Conservation (phyloP, 1,140 invertebrate genomes). For the Pristionchus pacificus region DNA sequence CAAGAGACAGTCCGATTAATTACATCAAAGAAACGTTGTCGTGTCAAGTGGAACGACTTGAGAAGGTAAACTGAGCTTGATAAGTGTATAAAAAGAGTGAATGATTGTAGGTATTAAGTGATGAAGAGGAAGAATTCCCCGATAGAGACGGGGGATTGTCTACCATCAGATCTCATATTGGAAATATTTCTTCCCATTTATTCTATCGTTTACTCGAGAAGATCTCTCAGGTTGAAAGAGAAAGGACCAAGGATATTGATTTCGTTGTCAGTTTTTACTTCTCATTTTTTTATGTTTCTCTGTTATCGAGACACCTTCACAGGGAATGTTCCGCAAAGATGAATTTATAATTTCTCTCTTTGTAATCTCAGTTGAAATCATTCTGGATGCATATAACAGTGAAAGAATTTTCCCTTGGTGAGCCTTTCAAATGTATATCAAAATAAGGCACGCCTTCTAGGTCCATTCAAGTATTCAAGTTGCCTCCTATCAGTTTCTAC, state of each 20-base stretch:
- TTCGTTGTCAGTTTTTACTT: neutral
- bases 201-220: neutral
- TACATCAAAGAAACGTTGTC: neutral
- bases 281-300: neutral
- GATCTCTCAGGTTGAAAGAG: neutral
- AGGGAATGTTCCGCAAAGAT: neutral
- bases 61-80: neutral
- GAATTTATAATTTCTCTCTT: neutral
- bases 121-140: neutral
- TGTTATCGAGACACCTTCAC: too few relatives aligned
- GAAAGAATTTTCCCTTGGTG: neutral
- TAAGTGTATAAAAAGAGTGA: neutral
- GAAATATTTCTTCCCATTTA: neutral
- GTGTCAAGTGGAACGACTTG: neutral
- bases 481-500: neutral
- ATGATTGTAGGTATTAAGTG: neutral
- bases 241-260: neutral
- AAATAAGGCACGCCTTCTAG: neutral
- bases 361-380: neutral
- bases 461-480: neutral
- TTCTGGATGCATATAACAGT: neutral
- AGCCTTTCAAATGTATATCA: neutral
- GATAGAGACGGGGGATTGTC: neutral
- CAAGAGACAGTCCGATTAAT: neutral
- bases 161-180: neutral